Base-by-base conservation (phyloP, 2,797 vertebrate species). In the Hylomyscus alleni region DNA sequence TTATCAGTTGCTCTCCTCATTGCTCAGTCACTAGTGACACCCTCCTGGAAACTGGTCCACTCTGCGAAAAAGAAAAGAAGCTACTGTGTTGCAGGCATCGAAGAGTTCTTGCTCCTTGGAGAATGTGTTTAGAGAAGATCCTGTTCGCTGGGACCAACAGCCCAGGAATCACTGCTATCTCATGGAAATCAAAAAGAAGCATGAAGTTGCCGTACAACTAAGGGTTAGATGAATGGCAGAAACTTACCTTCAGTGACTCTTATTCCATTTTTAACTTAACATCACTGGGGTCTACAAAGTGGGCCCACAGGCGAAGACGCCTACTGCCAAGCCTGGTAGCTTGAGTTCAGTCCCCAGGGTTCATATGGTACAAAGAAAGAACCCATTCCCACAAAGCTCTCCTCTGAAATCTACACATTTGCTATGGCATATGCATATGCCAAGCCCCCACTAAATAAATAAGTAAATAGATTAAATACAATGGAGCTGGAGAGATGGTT, bases 231-330 rank as follows among this genome's bases (percentile, higher is more conserved):
- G 92, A 92, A 78, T 17, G 31, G 15, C 15, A 82, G 62, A 93
- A 87, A 93, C 8, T 10, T 88, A 78, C 3, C 6, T 72, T 84
- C 80, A 90, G 24, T 60, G 58, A 92, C 20, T 89, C 92, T 24
- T n/a, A 17, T 31, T 69, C 88, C 65, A 52, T 91, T 88, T 92
- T 93, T 15, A 86, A 87, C 75, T 78, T 56, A 47, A 54, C 60
- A 54, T 52, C 20, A 52, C 37, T 87, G 47, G 60, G 22, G 22
- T 24, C 47, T 4, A n/a, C 24, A 37, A 54, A 26, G 14, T 72
- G 47, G 13, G 54, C 15, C 5, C 31, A 40, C 19, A 6, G 10
- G 10, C 11, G 0, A 72, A 72, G 65, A 37, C 37, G 22, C 34
- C 50, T 54, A 14, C 47, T 17, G 24, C 84, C 34, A 72, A 87